These are phyloP conservation scores for Aythya baeri DNA, from an alignment of 2,113 vertebrate genomes.

Conservation along the genomic window DNA sequence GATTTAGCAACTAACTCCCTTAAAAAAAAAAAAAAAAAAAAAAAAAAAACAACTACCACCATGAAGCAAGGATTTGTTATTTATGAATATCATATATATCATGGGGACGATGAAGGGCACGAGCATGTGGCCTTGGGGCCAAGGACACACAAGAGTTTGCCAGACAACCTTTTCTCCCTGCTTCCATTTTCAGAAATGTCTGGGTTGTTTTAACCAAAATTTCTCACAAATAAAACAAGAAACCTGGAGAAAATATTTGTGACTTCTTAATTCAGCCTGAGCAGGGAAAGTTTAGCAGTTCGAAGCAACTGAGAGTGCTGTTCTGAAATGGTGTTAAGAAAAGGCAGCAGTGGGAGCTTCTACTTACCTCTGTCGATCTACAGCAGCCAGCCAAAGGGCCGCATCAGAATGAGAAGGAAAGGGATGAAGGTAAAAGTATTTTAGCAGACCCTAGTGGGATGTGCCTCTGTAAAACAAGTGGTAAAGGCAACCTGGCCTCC, in stretches of 20 bases:
- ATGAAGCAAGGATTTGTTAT: background rate
- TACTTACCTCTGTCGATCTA: background rate
- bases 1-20: background rate
- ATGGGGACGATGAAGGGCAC: background rate
- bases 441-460: background rate
- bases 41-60: too few species aligned
- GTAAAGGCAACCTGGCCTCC: background rate
- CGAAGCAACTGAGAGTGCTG: background rate
- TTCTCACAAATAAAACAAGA: background rate
- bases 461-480: background rate
- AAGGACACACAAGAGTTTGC: background rate
- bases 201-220: background rate
- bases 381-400: background rate
- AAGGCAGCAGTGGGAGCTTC: background rate
- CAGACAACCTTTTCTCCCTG: background rate
- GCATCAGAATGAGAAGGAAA: background rate
- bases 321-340: background rate
- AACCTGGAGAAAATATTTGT: background rate
- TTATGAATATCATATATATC: background rate
- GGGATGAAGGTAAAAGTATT: background rate
- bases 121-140: background rate
- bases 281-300: background rate
- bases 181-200: background rate
- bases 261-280: constrained; percentile 19
- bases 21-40: background rate